Evolutionary conservation across 1,140 invertebrate genomes (phyloP), one percentile per base, ranked within the genome.

Genomic region (Rhagoletis zephyria): DNA sequence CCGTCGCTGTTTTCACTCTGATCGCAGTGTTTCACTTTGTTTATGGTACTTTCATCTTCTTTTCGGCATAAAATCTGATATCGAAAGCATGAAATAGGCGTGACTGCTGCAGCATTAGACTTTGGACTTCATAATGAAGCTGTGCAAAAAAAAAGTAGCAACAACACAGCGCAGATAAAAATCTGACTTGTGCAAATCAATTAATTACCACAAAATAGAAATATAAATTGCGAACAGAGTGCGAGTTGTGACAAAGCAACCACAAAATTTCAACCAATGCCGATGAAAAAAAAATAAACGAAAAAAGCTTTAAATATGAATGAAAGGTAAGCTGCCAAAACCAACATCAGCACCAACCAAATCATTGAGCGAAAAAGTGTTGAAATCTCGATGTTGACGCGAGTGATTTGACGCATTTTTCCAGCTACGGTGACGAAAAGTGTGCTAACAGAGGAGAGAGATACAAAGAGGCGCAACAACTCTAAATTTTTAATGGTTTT

Each of bases 141-240:
- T 30, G 30, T 30, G 30, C 0, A 45, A 70, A 70, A 48, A 45
- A 67, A 65, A 30, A 19, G 10, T 48, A 74, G 16, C 40, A 67
- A 42, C 3, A 74, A 48, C 42, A 48, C 67, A 48, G n/a, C 6
- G 42, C 12, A 45, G 67, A 45, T 9, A 74, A 74, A 74, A 74
- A 74, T 74, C 67, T 48, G 9, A 74, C 4, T 74, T 5, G 67
- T 48, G 48, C 67, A 74, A 74, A 74, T 74, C 67, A 74, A 74
- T 74, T 74, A 74, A 74, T 74, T 74, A 74, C 67, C 67, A 74
- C 67, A 74, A 42, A 74, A 48, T 42, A 70, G 67, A 74, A 42
- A 14, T 40, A 74, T 45, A 45, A 74, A 74, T 45, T 74, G 67
- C 40, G 42, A 16, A 40, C 64, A 48, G 16, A 42, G 14, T 12